Conservation (phyloP, 2,113 vertebrate genomes). For the Gambusia holbrooki region DNA sequence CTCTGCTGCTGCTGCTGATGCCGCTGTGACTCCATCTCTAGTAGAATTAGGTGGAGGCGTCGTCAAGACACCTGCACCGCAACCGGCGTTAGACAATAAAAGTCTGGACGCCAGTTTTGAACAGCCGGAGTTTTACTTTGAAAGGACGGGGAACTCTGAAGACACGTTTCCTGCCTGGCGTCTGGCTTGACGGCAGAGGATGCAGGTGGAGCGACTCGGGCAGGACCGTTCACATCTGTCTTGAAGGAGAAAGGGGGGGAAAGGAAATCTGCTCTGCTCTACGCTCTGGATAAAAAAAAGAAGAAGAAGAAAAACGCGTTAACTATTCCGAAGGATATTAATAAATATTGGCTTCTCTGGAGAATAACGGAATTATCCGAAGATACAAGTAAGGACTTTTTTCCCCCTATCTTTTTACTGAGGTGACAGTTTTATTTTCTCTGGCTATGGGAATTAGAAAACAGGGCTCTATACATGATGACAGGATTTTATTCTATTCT, state of each 20-base stretch:
- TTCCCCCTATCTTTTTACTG: conserved; percentile 42
- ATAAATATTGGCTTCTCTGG: conserved; percentile 54
- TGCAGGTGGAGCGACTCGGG: conserved; percentile 79
- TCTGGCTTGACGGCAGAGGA: conserved; percentile 45
- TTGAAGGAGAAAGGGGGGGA: conserved; percentile 65
- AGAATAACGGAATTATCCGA: conserved; percentile 62
- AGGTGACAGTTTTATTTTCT: not conserved
- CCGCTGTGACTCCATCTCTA: conserved; percentile 50
- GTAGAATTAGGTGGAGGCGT: conserved; percentile 52
- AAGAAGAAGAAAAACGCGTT: not conserved
- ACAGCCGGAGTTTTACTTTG: conserved; percentile 36
- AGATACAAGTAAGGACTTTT: conserved; percentile 79
- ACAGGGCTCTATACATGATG: conserved; percentile 3
- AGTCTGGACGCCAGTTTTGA: accelerated
- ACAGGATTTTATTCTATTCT: conserved; percentile 25
- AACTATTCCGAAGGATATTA: conserved; percentile 69
- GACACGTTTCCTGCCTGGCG: conserved; percentile 7
- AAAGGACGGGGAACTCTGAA: conserved; percentile 1
- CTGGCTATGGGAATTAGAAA: conserved; percentile 11
- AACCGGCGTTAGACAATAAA: conserved; percentile 47
- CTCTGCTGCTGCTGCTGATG: conserved; percentile 40
- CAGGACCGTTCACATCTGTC: conserved; percentile 77
- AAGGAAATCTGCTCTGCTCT: conserved; percentile 46
- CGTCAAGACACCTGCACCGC: conserved; percentile 33
- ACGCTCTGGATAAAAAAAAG: conserved; percentile 67